These are phyloP conservation scores for Rhamphomyia laevipes DNA, from an alignment of 2,888 invertebrate genomes.

Conservation along the genomic window DNA sequence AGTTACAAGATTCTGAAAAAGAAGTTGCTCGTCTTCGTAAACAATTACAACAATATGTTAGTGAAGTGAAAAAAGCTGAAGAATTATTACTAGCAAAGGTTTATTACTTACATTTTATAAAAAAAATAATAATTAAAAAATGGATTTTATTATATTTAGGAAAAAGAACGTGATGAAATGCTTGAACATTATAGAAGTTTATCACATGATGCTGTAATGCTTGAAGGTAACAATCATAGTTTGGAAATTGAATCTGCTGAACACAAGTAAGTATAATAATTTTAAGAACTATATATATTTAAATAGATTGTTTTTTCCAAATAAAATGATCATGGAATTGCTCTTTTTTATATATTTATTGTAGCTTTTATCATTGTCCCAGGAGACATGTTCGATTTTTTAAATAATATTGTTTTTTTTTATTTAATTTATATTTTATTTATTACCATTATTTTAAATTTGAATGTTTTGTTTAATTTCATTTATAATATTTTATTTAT, in stretches of 20 bases:
- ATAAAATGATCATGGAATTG: background rate
- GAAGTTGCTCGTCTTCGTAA: slow-evolving; percentile 63
- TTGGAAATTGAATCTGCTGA: slow-evolving; percentile 66
- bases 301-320: background rate
- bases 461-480: slow-evolving; percentile 4
- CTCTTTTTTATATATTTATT: background rate
- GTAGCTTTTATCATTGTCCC: background rate
- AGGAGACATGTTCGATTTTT: background rate
- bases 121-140: background rate
- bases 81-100: slow-evolving; percentile 60
- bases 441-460: slow-evolving; percentile 32
- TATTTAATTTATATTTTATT: slow-evolving; percentile 33
- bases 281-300: background rate
- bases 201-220: slow-evolving; percentile 60
- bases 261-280: slow-evolving; percentile 41
- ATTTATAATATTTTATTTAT: slow-evolving; percentile 9
- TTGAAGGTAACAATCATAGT: slow-evolving; percentile 69
- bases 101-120: slow-evolving; percentile 7
- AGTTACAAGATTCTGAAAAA: slow-evolving; percentile 54
- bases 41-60: slow-evolving; percentile 70
- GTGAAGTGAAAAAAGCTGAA: slow-evolving; percentile 67
- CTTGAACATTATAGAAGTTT: slow-evolving; percentile 67
- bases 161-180: slow-evolving; percentile 68
- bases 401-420: slow-evolving; percentile 1
- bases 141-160: slow-evolving; percentile 39